phyloP scores from a whole-genome alignment of 2,888 invertebrate genomes.

The Nesidiocoris tenuis region DNA sequence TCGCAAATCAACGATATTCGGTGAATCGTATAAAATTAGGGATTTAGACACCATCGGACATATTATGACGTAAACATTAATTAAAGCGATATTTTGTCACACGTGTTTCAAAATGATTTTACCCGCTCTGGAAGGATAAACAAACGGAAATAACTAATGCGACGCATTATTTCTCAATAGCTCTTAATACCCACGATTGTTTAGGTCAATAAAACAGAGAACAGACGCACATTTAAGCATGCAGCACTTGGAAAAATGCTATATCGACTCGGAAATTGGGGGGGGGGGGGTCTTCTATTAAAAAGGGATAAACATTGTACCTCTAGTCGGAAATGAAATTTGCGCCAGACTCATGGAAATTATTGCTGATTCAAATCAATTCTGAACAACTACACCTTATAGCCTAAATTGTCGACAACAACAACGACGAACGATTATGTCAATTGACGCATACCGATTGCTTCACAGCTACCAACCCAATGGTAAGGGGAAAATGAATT shows the following conservation, averaged over 20 bases:
- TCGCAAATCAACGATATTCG: too few relatives aligned
- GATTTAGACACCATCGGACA: too few relatives aligned
- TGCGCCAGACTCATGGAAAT: neutral
- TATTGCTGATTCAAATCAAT: neutral
- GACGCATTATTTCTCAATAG: conserved; percentile 29
- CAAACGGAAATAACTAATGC: conserved; percentile 19
- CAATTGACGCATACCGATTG: neutral
- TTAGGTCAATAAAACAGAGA: conserved; percentile 25
- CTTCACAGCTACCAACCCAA: neutral
- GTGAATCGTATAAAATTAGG: too few relatives aligned
- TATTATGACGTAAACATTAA: too few relatives aligned
- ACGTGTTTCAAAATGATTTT: too few relatives aligned
- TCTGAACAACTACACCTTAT: neutral
- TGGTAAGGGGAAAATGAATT: neutral
- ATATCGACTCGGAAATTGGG: neutral
- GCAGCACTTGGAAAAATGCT: conserved; percentile 20
- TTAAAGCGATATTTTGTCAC: too few relatives aligned
- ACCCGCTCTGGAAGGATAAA: too few relatives aligned
- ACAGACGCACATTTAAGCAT: conserved; percentile 38
- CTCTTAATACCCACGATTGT: conserved; percentile 39
- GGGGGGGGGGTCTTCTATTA: neutral
- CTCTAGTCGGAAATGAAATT: neutral
- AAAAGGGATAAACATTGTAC: too few relatives aligned
- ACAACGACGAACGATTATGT: neutral
- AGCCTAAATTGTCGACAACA: neutral